These are phyloP conservation scores for Florisuga fusca DNA, from an alignment of 2,797 vertebrate genomes.

Conservation along the genomic window DNA sequence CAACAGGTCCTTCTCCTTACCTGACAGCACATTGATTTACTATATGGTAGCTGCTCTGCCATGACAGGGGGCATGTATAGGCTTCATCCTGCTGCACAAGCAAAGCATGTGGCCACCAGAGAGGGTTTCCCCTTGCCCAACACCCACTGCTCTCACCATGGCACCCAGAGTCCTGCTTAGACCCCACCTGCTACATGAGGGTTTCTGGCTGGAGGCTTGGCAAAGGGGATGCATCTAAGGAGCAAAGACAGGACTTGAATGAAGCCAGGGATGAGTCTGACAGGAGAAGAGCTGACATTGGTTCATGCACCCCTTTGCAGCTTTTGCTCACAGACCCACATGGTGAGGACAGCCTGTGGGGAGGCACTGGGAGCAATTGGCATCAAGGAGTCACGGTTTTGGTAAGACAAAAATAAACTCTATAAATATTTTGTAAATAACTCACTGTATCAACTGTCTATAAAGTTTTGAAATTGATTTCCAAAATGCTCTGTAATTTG, in stretches of 20 bases:
- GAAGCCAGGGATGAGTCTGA: neutral
- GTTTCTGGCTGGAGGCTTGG: neutral
- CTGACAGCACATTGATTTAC: neutral
- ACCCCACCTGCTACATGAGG: fast-evolving
- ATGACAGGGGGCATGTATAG: fast-evolving
- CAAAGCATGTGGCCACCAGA: neutral
- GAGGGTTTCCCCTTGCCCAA: neutral
- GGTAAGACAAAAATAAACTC: neutral
- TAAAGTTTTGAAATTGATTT: slow-evolving; percentile 19
- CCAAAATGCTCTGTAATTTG: neutral
- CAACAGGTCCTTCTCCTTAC: neutral
- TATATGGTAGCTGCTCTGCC: neutral
- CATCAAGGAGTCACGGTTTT: neutral
- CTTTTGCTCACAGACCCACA: neutral
- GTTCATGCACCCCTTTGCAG: neutral
- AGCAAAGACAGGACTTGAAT: neutral
- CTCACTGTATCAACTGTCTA: neutral
- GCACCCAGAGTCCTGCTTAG: neutral
- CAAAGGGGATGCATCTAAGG: neutral
- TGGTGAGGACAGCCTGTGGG: neutral
- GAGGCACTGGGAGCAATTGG: fast-evolving
- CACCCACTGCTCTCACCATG: neutral
- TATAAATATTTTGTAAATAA: neutral
- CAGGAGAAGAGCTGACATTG: neutral
- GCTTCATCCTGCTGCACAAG: neutral